A percentile compares a stretch with the other conserved stretches of the same genome.
These are phyloP conservation scores for Herpailurus yagouaroundi DNA, from an alignment of 2,113 vertebrate genomes.

Conservation along the genomic window DNA sequence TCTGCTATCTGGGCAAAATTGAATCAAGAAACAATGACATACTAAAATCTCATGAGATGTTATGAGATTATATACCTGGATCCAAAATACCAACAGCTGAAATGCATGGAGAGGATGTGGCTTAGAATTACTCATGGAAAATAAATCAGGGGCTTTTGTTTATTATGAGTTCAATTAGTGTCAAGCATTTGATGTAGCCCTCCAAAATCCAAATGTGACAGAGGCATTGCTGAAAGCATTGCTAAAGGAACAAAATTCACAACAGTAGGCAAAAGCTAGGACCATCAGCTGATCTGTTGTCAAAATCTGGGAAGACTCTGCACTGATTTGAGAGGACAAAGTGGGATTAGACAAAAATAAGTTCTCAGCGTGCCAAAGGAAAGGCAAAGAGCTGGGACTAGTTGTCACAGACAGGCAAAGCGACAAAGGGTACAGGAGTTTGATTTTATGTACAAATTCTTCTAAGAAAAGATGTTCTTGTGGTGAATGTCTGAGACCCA, in stretches of 20 bases:
- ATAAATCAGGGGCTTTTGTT: neutral
- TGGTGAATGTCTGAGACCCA: slow-evolving; percentile 4
- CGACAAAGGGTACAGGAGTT: neutral
- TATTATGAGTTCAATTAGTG: neutral
- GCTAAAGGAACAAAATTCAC: neutral
- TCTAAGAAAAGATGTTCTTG: neutral
- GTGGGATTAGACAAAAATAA: neutral
- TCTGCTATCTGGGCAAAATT: neutral
- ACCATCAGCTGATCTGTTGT: neutral
- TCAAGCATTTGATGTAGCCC: neutral
- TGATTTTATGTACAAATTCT: neutral
- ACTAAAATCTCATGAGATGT: neutral
- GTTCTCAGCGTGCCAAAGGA: neutral
- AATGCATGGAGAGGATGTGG: neutral
- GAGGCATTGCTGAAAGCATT: neutral
- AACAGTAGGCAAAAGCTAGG: neutral
- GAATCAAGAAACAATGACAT: neutral
- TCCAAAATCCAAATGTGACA: neutral
- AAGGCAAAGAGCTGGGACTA: neutral
- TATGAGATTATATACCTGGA: neutral
- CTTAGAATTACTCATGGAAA: neutral
- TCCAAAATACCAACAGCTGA: neutral
- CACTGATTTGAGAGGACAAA: slow-evolving; percentile 21
- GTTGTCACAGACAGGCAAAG: neutral
- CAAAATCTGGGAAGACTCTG: neutral